Conservation (phyloP, 2,113 vertebrate species). For the Paralichthys olivaceus region DNA sequence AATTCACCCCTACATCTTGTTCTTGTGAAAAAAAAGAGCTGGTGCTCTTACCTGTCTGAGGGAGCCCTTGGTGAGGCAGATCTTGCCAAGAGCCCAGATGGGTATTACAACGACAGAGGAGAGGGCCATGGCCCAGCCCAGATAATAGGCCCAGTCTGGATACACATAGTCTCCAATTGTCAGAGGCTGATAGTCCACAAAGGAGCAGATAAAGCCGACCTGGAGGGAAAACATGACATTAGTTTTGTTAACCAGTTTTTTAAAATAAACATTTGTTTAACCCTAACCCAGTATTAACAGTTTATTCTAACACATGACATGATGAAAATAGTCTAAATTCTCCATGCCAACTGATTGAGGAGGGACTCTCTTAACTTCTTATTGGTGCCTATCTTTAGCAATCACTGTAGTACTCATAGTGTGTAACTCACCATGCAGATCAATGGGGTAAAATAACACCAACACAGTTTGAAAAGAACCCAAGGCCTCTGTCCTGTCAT, state of each 20-base stretch:
- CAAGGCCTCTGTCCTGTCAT: slow-evolving; percentile 59
- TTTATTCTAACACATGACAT: too few relatives aligned
- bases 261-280: too few relatives aligned
- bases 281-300: too few relatives aligned
- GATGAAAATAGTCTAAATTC: too few relatives aligned
- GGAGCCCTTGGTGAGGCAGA: slow-evolving; percentile 43
- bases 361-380: too few relatives aligned
- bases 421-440: slow-evolving; percentile 47
- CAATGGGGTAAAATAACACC: slow-evolving; percentile 21
- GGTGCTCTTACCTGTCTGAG: slow-evolving; percentile 54
- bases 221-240: background rate
- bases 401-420: background rate
- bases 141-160: slow-evolving; percentile 62
- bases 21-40: too few relatives aligned
- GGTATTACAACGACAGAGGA: slow-evolving; percentile 62
- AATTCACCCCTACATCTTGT: too few relatives aligned
- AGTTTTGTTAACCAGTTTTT: too few relatives aligned
- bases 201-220: slow-evolving; percentile 15
- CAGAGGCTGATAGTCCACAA: slow-evolving; percentile 13
- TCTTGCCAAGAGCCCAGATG: slow-evolving; percentile 32
- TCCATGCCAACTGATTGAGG: too few relatives aligned
- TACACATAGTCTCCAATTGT: slow-evolving; percentile 47
- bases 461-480: slow-evolving; percentile 45
- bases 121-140: slow-evolving; percentile 64
- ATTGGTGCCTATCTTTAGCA: background rate